Evolutionary conservation across 2,113 vertebrate species (phyloP).

Genomic region (Sarotherodon lohbergeri): DNA sequence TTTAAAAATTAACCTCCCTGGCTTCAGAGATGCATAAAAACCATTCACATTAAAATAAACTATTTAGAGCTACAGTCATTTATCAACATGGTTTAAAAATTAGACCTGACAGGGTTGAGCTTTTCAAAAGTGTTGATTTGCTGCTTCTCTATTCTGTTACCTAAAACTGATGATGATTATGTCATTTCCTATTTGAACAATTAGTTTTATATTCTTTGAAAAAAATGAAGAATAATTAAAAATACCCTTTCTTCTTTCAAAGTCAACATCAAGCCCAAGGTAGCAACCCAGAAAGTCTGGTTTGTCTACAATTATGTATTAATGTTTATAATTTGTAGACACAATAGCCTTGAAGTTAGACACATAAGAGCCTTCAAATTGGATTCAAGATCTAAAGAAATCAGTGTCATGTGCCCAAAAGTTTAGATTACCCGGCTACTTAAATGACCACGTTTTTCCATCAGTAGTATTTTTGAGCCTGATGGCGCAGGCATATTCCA

Average conservation of each 20-base stretch:
- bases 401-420: background rate
- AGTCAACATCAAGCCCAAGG: background rate
- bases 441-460: background rate
- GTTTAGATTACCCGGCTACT: background rate
- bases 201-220: background rate
- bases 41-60: background rate
- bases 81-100: background rate
- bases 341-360: background rate
- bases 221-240: background rate
- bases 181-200: background rate
- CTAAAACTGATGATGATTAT: background rate
- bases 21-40: background rate
- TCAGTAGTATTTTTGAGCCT: background rate
- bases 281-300: rapidly evolving
- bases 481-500: background rate
- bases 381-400: background rate
- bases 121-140: background rate
- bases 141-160: background rate
- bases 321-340: background rate
- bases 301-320: background rate
- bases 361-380: background rate
- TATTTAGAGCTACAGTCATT: background rate
- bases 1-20: background rate
- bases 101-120: background rate
- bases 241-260: background rate